These are phyloP conservation scores for Megaceryle torquata DNA, from an alignment of 2,113 vertebrate species.

Conservation along the genomic window DNA sequence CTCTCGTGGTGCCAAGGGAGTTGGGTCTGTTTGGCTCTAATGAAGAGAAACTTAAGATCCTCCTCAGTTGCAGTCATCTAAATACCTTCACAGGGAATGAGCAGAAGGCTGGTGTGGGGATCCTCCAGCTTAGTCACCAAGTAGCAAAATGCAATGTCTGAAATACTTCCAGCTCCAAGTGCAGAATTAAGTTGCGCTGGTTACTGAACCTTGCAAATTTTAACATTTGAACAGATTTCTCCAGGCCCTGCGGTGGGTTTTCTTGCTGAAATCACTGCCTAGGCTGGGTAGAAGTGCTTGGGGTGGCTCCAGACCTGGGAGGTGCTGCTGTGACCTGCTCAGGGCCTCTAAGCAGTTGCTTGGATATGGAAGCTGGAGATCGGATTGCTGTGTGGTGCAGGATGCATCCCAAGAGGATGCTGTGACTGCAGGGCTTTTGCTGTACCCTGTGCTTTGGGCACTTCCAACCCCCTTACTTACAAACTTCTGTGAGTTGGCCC, in stretches of 20 bases:
- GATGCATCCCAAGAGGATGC: background rate
- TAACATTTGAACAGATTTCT: background rate
- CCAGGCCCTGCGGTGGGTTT: background rate
- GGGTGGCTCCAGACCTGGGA: background rate
- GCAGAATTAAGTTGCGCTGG: background rate
- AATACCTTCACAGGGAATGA: background rate
- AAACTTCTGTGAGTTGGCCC: fast-evolving
- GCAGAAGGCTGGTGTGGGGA: background rate
- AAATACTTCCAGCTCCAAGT: background rate
- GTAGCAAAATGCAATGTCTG: background rate
- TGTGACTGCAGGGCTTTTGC: background rate
- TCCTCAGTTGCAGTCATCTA: background rate
- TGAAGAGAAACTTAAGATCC: background rate
- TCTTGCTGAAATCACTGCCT: background rate
- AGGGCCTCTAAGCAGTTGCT: background rate
- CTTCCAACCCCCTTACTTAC: background rate
- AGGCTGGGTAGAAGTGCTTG: background rate
- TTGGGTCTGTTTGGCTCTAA: background rate
- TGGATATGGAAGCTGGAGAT: background rate
- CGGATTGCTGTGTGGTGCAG: fast-evolving
- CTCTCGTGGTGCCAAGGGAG: background rate
- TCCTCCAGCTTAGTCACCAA: background rate
- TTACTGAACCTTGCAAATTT: background rate
- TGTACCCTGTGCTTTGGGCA: background rate
- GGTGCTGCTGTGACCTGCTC: background rate